Evolutionary conservation across 30 jellyfish, hydroid and myxozoan genomes (phyloP), one percentile per base, ranked within the genome.

Genomic region (Chironex yamaguchii): DNA sequence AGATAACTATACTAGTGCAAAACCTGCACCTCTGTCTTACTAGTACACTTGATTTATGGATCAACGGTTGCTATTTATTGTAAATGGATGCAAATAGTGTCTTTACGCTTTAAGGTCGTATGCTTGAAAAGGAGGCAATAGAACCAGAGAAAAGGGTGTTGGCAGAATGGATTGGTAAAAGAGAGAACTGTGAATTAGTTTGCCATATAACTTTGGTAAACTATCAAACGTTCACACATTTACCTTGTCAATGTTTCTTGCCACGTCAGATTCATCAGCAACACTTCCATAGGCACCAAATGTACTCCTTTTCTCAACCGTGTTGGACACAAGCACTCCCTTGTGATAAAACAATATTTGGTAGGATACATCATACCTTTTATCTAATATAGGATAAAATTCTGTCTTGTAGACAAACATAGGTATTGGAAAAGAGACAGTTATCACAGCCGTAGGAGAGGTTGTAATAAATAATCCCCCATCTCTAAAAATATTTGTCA

Each of bases 231-330:
- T 65, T 21, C 27, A 23, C 2, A 52, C 2, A 21, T 76, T 34
- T 51, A 69, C 93, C 87, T 69, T 68, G 35, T 83, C 93, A 23
- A 83, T 53, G 32, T 50, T 83, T 36, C 62, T 83, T 24, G 64
- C 62, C 26, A 83, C 25, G 35, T 13, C n/a, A 24, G 71, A 27
- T 0, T 75, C 34, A 34, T 83, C 93, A 0, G 66, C 87, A 50
- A 67, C 87, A 20, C 81, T 62, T 34, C 36, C 62, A 20, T 58
- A 58, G 20, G 93, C 81, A 36, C 93, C 93, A 70, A 29, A 83
- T 0, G 93, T 69, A 13, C 34, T 87, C 23, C 53, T 53, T 87
- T 87, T 69, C 34, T 70, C 71, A 23, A n/a, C 20, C 13, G 76
- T 52, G 0, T 36, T 21, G 25, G 87, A 69, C 34, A 67, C 20